phyloP scores from a whole-genome alignment of 2,113 vertebrate species.

The Archilochus colubris region DNA sequence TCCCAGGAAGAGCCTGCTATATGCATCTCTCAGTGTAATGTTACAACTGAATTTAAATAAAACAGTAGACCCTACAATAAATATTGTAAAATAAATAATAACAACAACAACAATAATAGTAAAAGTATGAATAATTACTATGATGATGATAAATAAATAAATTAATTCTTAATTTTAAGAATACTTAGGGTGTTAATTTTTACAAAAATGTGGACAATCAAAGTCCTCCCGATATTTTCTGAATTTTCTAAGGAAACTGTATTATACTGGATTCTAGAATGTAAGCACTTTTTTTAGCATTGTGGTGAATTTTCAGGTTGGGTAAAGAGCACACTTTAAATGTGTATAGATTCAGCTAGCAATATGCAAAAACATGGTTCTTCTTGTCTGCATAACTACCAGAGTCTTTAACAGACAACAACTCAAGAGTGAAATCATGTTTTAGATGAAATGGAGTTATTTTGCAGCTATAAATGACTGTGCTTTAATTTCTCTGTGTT shows the following conservation, averaged over 20 bases:
- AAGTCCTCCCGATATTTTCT: not conserved
- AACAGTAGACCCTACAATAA: not conserved
- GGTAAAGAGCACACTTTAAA: not conserved
- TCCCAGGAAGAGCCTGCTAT: not conserved
- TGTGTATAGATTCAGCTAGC: not conserved
- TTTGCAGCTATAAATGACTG: not conserved
- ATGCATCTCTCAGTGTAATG: not conserved
- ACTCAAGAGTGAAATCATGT: not conserved
- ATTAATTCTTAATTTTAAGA: not conserved
- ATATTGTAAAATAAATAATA: no score
- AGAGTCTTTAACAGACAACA: not conserved
- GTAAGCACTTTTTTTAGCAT: fast-evolving
- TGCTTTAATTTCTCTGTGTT: not conserved
- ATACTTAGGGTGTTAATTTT: not conserved
- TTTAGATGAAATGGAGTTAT: not conserved
- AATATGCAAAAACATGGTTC: not conserved
- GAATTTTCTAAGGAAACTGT: not conserved
- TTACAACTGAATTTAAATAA: not conserved
- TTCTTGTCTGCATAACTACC: not conserved
- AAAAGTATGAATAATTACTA: no score
- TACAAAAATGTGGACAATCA: not conserved
- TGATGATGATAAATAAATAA: not conserved
- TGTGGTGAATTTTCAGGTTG: not conserved
- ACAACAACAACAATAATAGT: no score
- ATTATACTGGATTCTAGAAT: fast-evolving